Evolutionary conservation across 2,113 vertebrate genomes (phyloP), one percentile per base, ranked within the genome.

Genomic region (Trematomus loennbergii): DNA sequence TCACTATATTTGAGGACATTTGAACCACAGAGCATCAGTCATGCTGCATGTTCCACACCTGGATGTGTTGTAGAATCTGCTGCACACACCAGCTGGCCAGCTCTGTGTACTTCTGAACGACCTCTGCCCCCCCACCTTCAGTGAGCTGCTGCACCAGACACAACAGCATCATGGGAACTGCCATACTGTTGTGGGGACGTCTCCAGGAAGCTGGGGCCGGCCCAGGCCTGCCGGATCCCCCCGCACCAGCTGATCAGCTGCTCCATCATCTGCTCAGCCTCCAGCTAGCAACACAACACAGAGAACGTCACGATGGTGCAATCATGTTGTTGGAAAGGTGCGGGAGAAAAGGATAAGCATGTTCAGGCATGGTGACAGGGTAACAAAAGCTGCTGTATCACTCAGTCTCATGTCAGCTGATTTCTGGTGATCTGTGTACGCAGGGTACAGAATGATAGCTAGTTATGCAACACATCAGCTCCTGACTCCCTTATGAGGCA

Each of bases 161-260:
- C 61, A 97, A 70, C 54, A 98, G 91, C 96, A 97, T 97, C 97
- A 97, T 97, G 87, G 97, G 96, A 76, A 97, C 95, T 0, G 94
- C 96, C 96, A 97, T 95, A 61, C 93, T 86, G 87, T 96, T 96
- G 9, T 83, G 3, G 93, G 87, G 0, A 10, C 33, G 9, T 95
- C 91, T 1, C 96, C 96, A 0, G 94, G 71, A 17, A 96, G 91
- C 81, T 82, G 76, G 9, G 96, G 95, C 13, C 91, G 91, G 7
- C 96, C 96, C 57, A 97, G 90, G 18, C 91, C 96, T 0, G 95
- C 94, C 0, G 96, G 76, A 83, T 97, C 96, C 33, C 92, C 91
- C 33, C 53, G 90, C 9, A 97, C 96, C 97, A 97, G 86, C 68
- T 65, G 16, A 95, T 85, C 1, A 97, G 78, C 88, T 96, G 95